These are phyloP conservation scores for Agrochola circellaris DNA, from an alignment of 2,888 invertebrate species.

Conservation along the genomic window DNA sequence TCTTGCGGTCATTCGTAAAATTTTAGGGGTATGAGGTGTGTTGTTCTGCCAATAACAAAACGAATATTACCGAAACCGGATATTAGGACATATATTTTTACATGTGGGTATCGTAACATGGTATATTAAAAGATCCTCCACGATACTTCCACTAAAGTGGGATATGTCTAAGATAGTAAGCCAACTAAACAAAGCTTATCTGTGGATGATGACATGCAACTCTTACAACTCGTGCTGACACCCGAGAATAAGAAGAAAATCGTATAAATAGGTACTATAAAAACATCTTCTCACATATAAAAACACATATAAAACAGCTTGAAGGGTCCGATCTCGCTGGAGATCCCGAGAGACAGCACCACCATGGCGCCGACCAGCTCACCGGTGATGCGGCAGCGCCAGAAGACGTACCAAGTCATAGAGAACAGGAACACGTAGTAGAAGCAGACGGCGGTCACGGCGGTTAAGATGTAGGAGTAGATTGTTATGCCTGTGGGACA, in stretches of 20 bases:
- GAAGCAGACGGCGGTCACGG: slow-evolving; percentile 51
- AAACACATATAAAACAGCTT: slow-evolving; percentile 70
- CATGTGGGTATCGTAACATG: not conserved
- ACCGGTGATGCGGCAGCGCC: slow-evolving; percentile 60
- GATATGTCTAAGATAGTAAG: not conserved
- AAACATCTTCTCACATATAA: slow-evolving; percentile 64
- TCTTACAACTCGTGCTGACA: not conserved
- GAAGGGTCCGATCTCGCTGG: slow-evolving; percentile 68
- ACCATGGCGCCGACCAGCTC: slow-evolving; percentile 67
- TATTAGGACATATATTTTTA: not conserved
- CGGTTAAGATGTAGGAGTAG: slow-evolving; percentile 63
- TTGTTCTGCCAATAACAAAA: not conserved
- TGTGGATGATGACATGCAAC: not conserved
- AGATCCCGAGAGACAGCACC: slow-evolving; percentile 68
- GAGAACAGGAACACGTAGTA: slow-evolving; percentile 71
- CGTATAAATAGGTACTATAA: not conserved
- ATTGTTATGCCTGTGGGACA: slow-evolving; percentile 63
- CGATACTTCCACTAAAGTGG: not conserved
- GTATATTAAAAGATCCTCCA: not conserved
- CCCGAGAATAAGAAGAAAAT: not conserved
- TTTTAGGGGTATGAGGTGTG: not conserved
- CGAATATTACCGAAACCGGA: too few relatives aligned
- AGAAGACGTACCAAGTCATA: slow-evolving; percentile 72
- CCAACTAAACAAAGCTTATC: not conserved
- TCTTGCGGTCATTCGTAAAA: not conserved